A percentile compares a stretch with the other conserved stretches of the same genome.
phyloP scores from a whole-genome alignment of 1,140 invertebrate genomes.

The Halotydeus destructor region DNA sequence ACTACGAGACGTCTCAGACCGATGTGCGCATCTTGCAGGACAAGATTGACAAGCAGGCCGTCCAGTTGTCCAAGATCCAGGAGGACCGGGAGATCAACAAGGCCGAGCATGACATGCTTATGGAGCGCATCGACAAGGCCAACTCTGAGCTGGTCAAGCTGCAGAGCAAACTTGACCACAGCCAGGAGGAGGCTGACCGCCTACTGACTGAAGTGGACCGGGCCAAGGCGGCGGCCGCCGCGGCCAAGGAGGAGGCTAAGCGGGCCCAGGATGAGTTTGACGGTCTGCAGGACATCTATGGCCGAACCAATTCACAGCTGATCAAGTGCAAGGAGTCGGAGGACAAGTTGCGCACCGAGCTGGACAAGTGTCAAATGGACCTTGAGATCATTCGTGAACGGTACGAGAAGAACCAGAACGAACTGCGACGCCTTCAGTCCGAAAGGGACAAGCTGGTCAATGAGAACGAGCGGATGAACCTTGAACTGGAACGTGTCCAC shows the following conservation, averaged over 20 bases:
- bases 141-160: constrained; percentile 69
- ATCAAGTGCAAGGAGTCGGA: constrained; percentile 65
- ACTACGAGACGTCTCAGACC: constrained; percentile 57
- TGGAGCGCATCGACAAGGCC: constrained; percentile 72
- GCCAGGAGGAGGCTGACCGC: constrained; percentile 62
- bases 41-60: constrained; percentile 62
- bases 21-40: constrained; percentile 71
- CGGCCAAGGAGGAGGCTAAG: constrained; percentile 59
- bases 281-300: constrained; percentile 62
- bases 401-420: constrained; percentile 65
- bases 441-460: constrained; percentile 65
- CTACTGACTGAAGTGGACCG: constrained; percentile 60
- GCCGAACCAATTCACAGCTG: constrained; percentile 55
- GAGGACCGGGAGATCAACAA: constrained; percentile 68
- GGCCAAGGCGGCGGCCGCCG: constrained; percentile 46
- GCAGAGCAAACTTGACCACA: constrained; percentile 61
- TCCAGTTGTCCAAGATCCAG: constrained; percentile 49
- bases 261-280: constrained; percentile 63
- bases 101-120: constrained; percentile 72
- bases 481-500: constrained; percentile 39
- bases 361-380: constrained; percentile 52
- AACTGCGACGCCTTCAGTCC: constrained; percentile 50
- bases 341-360: constrained; percentile 69
- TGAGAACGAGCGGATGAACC: constrained; percentile 58
- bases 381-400: constrained; percentile 66